These are phyloP conservation scores for Erynnis tages DNA, from an alignment of 2,888 invertebrate genomes.

Conservation along the genomic window DNA sequence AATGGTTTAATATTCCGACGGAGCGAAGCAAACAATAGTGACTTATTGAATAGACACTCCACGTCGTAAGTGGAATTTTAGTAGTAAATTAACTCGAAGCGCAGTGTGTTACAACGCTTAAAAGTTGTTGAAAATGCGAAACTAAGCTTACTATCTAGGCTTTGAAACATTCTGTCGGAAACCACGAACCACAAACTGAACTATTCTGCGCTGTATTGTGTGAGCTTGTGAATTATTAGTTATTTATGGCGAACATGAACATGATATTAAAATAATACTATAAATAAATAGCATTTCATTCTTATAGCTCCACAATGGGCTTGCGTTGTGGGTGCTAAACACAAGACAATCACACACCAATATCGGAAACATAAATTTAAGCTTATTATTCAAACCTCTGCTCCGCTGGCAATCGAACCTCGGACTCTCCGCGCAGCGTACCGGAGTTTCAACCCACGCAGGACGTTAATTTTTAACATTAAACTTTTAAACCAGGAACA, in stretches of 20 bases:
- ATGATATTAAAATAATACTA: neutral
- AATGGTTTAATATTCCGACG: constrained; percentile 15
- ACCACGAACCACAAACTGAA: constrained; percentile 14
- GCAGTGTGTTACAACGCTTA: constrained; percentile 22
- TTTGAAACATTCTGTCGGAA: constrained; percentile 25
- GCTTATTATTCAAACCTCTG: too few species aligned
- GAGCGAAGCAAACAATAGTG: constrained; percentile 21
- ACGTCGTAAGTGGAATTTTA: constrained; percentile 22
- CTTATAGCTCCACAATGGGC: too few species aligned
- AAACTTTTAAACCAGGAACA: too few species aligned
- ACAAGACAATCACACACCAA: too few species aligned
- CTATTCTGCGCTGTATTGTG: neutral
- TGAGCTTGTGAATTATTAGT: constrained; percentile 18
- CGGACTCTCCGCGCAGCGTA: too few species aligned
- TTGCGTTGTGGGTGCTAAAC: neutral
- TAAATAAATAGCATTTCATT: too few species aligned
- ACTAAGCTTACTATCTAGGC: constrained; percentile 22
- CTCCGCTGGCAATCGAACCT: too few species aligned
- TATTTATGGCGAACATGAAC: constrained; percentile 20
- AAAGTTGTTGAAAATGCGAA: constrained; percentile 28
- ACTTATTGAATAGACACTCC: constrained; percentile 22
- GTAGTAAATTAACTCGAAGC: constrained; percentile 24
- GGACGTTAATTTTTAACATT: too few species aligned
- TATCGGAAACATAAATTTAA: too few species aligned
- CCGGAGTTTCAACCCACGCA: too few species aligned